Percentiles rank a stretch among this genome's conserved stretches.
Conservation (phyloP, 2,797 vertebrate species). For the Helostoma temminkii region DNA sequence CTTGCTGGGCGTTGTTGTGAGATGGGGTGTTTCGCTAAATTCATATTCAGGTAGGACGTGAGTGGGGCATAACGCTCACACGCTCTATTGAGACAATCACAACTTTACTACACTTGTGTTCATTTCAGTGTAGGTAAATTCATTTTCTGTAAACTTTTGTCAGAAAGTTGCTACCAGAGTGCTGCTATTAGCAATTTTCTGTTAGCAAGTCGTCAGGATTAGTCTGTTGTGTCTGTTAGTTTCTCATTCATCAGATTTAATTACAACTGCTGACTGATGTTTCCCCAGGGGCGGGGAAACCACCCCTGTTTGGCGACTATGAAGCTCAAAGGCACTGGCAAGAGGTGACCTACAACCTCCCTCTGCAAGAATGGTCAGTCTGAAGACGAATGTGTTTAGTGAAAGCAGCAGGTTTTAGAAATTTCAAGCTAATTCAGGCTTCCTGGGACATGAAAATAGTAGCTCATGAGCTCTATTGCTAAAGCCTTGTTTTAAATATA, state of each 20-base stretch:
- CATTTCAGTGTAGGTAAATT: background rate
- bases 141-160: background rate
- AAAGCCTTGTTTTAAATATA: background rate
- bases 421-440: background rate
- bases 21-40: conserved; percentile 95
- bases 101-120: no score
- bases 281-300: conserved; percentile 89
- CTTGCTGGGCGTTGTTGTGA: conserved; percentile 87
- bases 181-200: background rate
- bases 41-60: conserved; percentile 91
- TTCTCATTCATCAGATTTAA: conserved; percentile 24
- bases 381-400: conserved; percentile 13
- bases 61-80: background rate
- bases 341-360: conserved; percentile 95
- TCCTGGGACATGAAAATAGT: background rate
- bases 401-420: background rate
- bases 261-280: conserved; percentile 31
- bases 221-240: background rate
- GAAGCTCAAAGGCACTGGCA: conserved; percentile 99
- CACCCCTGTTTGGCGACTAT: conserved; percentile 98
- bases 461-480: background rate
- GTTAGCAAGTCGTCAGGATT: no score
- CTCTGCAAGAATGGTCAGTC: conserved; percentile 91
- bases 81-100: background rate
- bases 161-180: background rate